Evolutionary conservation across 2,888 invertebrate genomes (phyloP).

Genomic region (Ischnura elegans): DNA sequence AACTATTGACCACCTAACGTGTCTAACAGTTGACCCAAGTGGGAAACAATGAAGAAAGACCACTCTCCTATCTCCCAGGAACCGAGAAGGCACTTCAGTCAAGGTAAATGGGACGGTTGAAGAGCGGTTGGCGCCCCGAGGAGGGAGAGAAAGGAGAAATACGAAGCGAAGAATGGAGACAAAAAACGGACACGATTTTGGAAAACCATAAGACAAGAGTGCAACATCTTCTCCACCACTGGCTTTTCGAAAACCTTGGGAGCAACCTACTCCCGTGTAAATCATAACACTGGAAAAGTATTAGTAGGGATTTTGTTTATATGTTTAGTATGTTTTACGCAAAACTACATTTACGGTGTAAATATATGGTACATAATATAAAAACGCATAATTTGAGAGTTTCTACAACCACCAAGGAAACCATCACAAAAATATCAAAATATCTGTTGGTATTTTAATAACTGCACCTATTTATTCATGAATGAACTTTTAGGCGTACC

Average conservation of each 20-base stretch:
- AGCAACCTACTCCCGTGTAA: too few relatives aligned
- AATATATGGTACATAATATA: too few relatives aligned
- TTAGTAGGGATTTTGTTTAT: too few relatives aligned
- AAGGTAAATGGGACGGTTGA: not conserved
- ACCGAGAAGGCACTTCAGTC: not conserved
- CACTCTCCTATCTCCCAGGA: not conserved
- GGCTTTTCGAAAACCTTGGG: conserved; percentile 17
- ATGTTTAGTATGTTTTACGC: too few relatives aligned
- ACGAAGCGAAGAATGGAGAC: not conserved
- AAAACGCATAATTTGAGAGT: too few relatives aligned
- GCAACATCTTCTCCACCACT: not conserved
- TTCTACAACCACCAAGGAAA: too few relatives aligned
- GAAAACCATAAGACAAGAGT: conserved; percentile 11
- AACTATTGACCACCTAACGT: not conserved
- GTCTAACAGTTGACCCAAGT: not conserved
- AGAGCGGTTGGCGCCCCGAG: not conserved
- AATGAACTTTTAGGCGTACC: too few relatives aligned
- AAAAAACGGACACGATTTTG: not conserved
- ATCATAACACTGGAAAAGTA: too few relatives aligned
- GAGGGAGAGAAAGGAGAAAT: not conserved
- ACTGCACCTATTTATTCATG: too few relatives aligned
- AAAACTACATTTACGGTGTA: too few relatives aligned
- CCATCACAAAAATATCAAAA: too few relatives aligned
- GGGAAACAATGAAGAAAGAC: not conserved
- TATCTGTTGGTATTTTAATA: too few relatives aligned